Evolutionary conservation across 2,888 invertebrate species (phyloP), one percentile per base, ranked within the genome.

Genomic region (Xanthorhoe spadicearia): DNA sequence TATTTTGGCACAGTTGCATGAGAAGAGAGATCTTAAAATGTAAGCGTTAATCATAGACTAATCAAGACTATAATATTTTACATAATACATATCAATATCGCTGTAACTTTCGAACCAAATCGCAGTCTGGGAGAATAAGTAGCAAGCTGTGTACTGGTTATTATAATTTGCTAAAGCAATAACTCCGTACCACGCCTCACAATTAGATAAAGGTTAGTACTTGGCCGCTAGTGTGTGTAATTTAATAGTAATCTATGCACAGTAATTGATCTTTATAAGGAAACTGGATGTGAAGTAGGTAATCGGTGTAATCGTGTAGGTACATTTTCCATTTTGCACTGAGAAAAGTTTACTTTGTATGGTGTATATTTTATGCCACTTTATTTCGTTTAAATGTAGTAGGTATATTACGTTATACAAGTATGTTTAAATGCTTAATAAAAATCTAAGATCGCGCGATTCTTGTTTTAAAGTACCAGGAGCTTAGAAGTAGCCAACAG

Each of bases 191-290:
- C 68, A 73, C 71, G 70, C 71, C 71, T 69, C 48, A 58, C 71
- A 66, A 70, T 70, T 65, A 70, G 63, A 56, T 68, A 61, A 54
- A 61, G 58, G 61, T 64, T 58, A 78, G 80, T 83, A 84, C 83
- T 84, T 83, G 82, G 79, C 79, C 77, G 56, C 18, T 59, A 68
- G 64, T 59, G 49, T 68, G 58, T 62, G 52, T 59, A 67, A 70
- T 50, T 63, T 64, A 50, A 64, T 64, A 64, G 58, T 68, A 64
- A 59, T 66, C 57, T 66, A 70, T 56, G 64, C 73, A 75, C 70
- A 78, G 75, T 76, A 75, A 77, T 76, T 68, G 62, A 71, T 75
- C 81, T 76, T 60, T 79, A 80, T 76, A 83, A 78, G 83, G 83
- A 77, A 83, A 83, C 79, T 75, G 18, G 56, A 56, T 62, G 64